These are phyloP conservation scores for Euglossa dilemma DNA, from an alignment of 1,140 invertebrate genomes.

Conservation along the genomic window DNA sequence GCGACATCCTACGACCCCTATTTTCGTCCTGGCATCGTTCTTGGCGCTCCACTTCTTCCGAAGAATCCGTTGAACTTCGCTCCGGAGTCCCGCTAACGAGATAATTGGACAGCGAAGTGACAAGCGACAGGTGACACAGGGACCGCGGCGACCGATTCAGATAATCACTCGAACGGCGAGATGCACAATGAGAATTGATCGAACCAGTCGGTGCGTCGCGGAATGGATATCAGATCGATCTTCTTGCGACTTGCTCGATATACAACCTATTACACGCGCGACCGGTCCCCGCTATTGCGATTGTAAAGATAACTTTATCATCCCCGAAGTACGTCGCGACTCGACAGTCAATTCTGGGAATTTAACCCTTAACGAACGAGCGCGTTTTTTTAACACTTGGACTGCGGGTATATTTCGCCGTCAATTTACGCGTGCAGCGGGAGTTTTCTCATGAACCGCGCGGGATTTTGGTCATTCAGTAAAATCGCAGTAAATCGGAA, in stretches of 20 bases:
- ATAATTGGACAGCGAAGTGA: slow-evolving; percentile 63
- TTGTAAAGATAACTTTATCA: too few relatives aligned
- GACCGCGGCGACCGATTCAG: slow-evolving; percentile 32
- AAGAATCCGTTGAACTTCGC: slow-evolving; percentile 48
- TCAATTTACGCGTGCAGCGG: too few relatives aligned
- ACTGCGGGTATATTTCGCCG: too few relatives aligned
- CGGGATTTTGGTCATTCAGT: too few relatives aligned
- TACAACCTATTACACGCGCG: too few relatives aligned
- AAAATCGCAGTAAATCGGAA: too few relatives aligned
- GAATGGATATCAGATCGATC: slow-evolving; percentile 2
- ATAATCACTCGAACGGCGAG: slow-evolving; percentile 22
- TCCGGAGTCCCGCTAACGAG: slow-evolving; percentile 1
- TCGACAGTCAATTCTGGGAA: too few relatives aligned
- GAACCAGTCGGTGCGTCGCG: background rate
- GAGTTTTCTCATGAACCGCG: too few relatives aligned
- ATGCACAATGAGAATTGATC: slow-evolving; percentile 43
- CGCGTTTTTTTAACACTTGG: too few relatives aligned
- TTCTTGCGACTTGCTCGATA: background rate
- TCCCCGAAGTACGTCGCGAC: too few relatives aligned
- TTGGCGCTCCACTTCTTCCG: slow-evolving; percentile 46
- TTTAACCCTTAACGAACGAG: too few relatives aligned
- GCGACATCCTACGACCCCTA: slow-evolving; percentile 51
- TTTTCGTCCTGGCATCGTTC: slow-evolving; percentile 49
- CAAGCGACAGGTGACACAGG: slow-evolving; percentile 56
- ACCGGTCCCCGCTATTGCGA: too few relatives aligned